Percentiles rank a stretch among this genome's conserved stretches.
These are phyloP conservation scores for Caenorhabditis doughertyi DNA, from an alignment of 2,888 invertebrate species.

Conservation along the genomic window DNA sequence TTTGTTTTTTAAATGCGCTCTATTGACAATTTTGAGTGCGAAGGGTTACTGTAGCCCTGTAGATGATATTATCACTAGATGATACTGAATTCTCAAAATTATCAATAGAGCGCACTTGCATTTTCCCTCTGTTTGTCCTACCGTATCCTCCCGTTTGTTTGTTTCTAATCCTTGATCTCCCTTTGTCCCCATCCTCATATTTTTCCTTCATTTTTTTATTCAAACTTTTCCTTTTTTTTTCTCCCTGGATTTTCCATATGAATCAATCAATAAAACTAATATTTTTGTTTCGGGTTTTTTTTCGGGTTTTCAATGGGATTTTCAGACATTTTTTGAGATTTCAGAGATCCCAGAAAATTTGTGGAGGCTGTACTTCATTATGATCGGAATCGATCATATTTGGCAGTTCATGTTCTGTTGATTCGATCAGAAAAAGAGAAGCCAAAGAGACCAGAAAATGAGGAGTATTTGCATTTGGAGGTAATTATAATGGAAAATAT, in stretches of 20 bases:
- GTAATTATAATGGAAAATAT: neutral
- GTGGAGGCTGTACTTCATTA: slow-evolving; percentile 53
- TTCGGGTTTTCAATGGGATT: slow-evolving; percentile 9
- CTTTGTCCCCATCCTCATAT: too few species aligned
- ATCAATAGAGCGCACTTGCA: too few species aligned
- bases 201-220: too few species aligned
- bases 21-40: too few species aligned
- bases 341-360: slow-evolving; percentile 54
- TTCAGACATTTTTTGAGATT: neutral
- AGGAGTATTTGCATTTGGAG: slow-evolving; percentile 58
- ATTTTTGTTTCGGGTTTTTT: slow-evolving; percentile 10
- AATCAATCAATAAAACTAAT: slow-evolving; percentile 8
- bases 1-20: too few species aligned
- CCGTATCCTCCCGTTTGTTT: too few species aligned
- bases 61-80: too few species aligned
- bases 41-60: too few species aligned
- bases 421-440: slow-evolving; percentile 50
- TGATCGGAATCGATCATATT: slow-evolving; percentile 18
- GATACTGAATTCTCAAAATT: too few species aligned
- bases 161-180: neutral
- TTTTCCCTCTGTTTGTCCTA: too few species aligned
- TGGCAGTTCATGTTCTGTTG: slow-evolving; percentile 43
- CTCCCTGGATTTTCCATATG: too few species aligned
- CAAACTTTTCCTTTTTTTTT: too few species aligned
- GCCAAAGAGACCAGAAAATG: slow-evolving; percentile 9